phyloP scores from a whole-genome alignment of 2,113 vertebrate genomes.

The Oreochromis spilurus region DNA sequence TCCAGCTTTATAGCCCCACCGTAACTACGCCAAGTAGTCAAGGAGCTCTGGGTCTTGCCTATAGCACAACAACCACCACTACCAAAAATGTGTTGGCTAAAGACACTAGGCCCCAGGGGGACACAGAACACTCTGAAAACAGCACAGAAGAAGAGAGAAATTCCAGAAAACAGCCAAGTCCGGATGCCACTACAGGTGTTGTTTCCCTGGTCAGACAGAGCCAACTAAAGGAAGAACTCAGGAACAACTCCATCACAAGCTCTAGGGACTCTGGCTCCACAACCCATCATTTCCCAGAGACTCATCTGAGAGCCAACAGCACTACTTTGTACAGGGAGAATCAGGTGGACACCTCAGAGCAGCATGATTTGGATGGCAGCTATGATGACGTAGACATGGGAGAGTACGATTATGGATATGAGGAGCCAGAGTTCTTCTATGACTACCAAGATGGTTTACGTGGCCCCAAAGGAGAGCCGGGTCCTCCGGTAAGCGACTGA shows the following conservation, averaged over 20 bases:
- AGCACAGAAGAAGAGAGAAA: slow-evolving; percentile 52
- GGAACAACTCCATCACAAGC: slow-evolving; percentile 46
- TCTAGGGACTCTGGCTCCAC: background rate
- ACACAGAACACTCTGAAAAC: slow-evolving; percentile 47
- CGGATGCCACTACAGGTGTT: slow-evolving; percentile 38
- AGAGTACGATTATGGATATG: slow-evolving; percentile 84
- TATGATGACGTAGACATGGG: slow-evolving; percentile 76
- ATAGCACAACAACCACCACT: slow-evolving; percentile 28
- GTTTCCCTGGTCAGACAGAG: slow-evolving; percentile 56
- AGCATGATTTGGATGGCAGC: slow-evolving; percentile 64
- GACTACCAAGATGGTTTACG: slow-evolving; percentile 76
- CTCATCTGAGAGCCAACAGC: slow-evolving; percentile 68
- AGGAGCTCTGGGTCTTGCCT: background rate
- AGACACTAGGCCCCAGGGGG: background rate
- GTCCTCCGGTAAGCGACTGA: slow-evolving; percentile 83
- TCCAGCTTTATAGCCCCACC: background rate
- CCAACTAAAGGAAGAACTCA: slow-evolving; percentile 54
- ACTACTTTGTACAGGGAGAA: slow-evolving; percentile 75
- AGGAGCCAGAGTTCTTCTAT: slow-evolving; percentile 81
- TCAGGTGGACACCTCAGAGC: slow-evolving; percentile 66
- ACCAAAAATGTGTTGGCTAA: background rate
- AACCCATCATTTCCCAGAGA: slow-evolving; percentile 50
- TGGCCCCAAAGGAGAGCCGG: slow-evolving; percentile 91
- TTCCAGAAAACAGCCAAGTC: slow-evolving; percentile 25
- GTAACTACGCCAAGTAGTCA: background rate